Evolutionary conservation across 2,113 vertebrate species (phyloP), one percentile per base, ranked within the genome.

Genomic region (Girardinichthys multiradiatus): DNA sequence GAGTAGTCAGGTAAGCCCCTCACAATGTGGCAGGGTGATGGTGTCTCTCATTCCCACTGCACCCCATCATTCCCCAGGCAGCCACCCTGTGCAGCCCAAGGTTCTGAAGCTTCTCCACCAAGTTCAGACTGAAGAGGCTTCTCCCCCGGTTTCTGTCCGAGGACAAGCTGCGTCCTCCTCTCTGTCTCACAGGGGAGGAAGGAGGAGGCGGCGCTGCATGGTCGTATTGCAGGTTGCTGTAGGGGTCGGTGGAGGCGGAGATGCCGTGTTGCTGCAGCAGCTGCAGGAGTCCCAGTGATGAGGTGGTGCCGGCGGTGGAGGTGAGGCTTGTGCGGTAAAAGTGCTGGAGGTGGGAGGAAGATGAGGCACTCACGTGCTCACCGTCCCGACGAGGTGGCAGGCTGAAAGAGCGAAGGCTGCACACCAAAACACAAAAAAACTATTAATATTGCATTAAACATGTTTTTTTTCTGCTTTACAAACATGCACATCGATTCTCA

Each of bases 81-180:
- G 93, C 94, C 86, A 96, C 91, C 63, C 84, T 89, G 89, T 95
- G 89, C 86, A 96, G 78, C n/a, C 95, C 95, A 71, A 96, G 89
- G 27, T 79, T 84, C 76, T 70, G 86, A 72, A 97, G 90, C 84
- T 97, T 96, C 69, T 93, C 93, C 62, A 96, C 93, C 71, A 96
- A 81, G 88, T 96, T 95, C 83, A 95, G 74, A 81, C 95, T 93
- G 78, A 96, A 95, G 91, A 88, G 78, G 74, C 77, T 92, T 27
- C 72, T 82, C 57, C 27, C 30, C 33, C 11, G 67, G 29, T 60
- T 64, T 29, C 26, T 60, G 71, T 67, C 29, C 6, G 7, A 9
- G 0, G 30, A 61, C 0, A 30, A 71, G 48, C 45, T 59, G 19
- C 5, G 19, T 33, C 28, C 82, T 17, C 28, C 27, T 51, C 58